phyloP scores from a whole-genome alignment of 2,113 vertebrate genomes.

The Rhineura floridana region DNA sequence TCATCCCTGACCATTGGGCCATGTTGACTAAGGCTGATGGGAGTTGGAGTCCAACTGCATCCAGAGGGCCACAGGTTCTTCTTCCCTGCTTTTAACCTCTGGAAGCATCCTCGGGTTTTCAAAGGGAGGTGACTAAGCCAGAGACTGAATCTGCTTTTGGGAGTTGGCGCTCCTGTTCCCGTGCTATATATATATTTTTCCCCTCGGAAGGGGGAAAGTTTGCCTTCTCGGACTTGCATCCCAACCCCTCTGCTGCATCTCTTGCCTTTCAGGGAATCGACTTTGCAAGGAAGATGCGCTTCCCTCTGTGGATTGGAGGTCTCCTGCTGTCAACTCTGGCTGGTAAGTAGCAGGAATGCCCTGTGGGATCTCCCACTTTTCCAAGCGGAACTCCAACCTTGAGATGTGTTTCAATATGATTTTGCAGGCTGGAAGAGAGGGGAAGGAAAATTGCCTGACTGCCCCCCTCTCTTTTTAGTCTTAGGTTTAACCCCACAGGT shows the following conservation, averaged over 20 bases:
- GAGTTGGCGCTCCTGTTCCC: neutral
- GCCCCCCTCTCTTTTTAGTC: neutral
- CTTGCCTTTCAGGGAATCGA: rapidly evolving
- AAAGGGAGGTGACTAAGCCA: neutral
- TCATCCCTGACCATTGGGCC: neutral
- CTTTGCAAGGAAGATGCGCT: neutral
- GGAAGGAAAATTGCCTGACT: neutral
- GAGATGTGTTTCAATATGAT: neutral
- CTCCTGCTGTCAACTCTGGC: constrained; percentile 8
- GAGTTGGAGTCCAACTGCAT: neutral
- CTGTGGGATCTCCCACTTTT: neutral
- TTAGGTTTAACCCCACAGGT: neutral
- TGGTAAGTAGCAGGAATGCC: constrained; percentile 26
- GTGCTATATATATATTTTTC: neutral
- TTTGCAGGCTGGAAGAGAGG: neutral
- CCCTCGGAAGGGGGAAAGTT: neutral
- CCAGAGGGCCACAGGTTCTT: neutral
- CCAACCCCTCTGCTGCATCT: rapidly evolving
- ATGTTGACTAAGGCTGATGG: neutral
- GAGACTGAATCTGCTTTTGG: no score
- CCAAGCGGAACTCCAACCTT: neutral
- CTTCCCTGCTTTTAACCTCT: neutral
- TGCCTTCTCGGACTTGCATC: rapidly evolving
- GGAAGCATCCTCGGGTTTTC: neutral
- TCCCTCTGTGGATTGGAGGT: neutral